Evolutionary conservation across 2,113 vertebrate genomes (phyloP), one percentile per base, ranked within the genome.

Genomic region (Micromys minutus): DNA sequence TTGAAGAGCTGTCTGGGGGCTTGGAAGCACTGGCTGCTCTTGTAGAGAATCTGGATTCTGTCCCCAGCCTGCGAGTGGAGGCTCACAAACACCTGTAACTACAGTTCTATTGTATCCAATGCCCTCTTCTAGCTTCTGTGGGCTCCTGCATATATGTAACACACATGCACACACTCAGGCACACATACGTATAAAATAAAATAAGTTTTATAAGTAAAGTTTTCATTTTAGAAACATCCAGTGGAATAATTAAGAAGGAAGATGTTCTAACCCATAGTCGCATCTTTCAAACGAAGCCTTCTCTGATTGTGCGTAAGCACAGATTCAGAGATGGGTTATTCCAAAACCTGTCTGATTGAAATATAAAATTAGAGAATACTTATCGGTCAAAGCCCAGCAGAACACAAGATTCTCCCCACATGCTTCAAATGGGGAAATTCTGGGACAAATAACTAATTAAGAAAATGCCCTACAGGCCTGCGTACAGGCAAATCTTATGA

Each of bases 191-290:
- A 83, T 31, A 12, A 42, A 61, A 83, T 83, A 42, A 61, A 59
- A 42, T 59, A 42, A 1, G 24, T 39, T 59, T 74, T 24, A 74
- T 42, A 11, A 42, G 42, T 74, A 11, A 74, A 21, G 71, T 11
- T 3, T 59, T 81, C 29, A 26, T 81, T 81, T 7, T n/a, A 16
- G 26, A 81, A 52, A 36, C 74, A 83, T 63, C 26, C 52, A 87
- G 80, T n/a, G 21, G 87, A 63, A 91, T 8, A 92, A 84, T 52
- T 76, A 94, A 95, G 50, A 85, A 19, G 22, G 19, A 87, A 76
- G 42, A 21, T 39, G 15, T 69, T 81, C 36, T 90, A 93, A 88
- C 50, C 50, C 75, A 90, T 59, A 65, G 90, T 67, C 50, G 69
- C 2, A 69, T 7, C 36, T 72, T 96, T 69, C 65, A 80, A 91